Base-by-base conservation (phyloP, 2,797 vertebrate species). In the Chloroceryle amazona region DNA sequence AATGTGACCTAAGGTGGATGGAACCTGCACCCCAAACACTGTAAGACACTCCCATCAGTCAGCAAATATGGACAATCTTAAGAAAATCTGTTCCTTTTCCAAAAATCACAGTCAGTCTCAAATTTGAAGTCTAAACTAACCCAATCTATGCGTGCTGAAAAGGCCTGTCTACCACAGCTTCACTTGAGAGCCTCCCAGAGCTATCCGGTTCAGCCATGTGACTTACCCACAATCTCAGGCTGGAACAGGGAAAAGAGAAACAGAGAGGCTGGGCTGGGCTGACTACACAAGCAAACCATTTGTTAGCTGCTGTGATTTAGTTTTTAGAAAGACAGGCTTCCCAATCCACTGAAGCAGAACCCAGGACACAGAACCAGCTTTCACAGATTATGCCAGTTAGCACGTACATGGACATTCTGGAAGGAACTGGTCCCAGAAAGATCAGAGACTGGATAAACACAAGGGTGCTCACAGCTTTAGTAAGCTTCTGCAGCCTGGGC, bases 311-410 rank as follows among this genome's bases (percentile, higher is more conserved):
- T 89, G 28, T 15, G 70, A 91, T 84, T 86, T 74, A 3, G 2
- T 73, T 86, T 93, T 90, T 3, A 84, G 82, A 54, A 88, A 67
- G 80, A 68, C 51, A 86, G 62, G 28, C 84, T 86, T 74, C 84
- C 41, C 72, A 28, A 37, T 23, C 76, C 63, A 35, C 82, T 63
- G 73, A 62, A 86, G 90, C 82, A 93, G 80, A 90, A 95, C 60
- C 12, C 51, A 67, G 66, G 76, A 84, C 29, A 29, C 3, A 81
- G 12, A 73, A 46, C 6, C 6, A 79, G 73, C 49, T 86, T 81
- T 83, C 35, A 52, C 4, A 29, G 37, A 57, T 60, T 47, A 57
- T 22, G 29, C 81, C 44, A 85, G 41, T 18, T 35, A 74, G 71
- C 58, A 75, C 0, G 0, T 16, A 21, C 28, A 1, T 4, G 75